These are phyloP conservation scores for Epistrophe grossulariae DNA, from an alignment of 2,888 invertebrate species.

Conservation along the genomic window DNA sequence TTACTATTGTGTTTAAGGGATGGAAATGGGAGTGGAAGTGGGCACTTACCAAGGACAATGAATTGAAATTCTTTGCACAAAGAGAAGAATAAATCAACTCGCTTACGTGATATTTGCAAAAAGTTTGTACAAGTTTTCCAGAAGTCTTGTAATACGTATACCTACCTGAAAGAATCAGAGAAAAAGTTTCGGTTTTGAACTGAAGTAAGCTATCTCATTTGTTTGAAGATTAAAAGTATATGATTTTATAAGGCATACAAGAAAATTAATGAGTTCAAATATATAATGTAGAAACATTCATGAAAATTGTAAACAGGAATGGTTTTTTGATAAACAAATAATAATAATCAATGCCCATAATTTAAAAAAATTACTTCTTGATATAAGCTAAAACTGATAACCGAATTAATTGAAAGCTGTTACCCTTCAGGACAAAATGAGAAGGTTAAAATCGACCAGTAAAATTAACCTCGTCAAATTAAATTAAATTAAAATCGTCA, in stretches of 20 bases:
- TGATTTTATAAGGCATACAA: background rate
- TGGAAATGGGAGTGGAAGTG: background rate
- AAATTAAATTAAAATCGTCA: too few relatives aligned
- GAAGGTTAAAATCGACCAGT: too few relatives aligned
- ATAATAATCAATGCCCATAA: too few relatives aligned
- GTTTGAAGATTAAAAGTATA: slow-evolving; percentile 36
- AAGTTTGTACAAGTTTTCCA: slow-evolving; percentile 58
- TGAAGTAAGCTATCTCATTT: slow-evolving; percentile 42
- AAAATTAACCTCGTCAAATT: too few relatives aligned
- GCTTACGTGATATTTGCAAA: slow-evolving; percentile 70
- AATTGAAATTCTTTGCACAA: slow-evolving; percentile 43
- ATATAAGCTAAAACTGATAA: too few relatives aligned
- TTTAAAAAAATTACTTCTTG: too few relatives aligned
- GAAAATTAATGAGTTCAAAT: too few relatives aligned
- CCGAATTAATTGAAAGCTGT: too few relatives aligned
- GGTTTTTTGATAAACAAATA: too few relatives aligned
- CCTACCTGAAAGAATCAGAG: slow-evolving; percentile 33
- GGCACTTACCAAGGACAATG: slow-evolving; percentile 45
- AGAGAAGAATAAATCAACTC: slow-evolving; percentile 53
- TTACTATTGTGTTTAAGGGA: slow-evolving; percentile 51
- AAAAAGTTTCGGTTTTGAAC: slow-evolving; percentile 23
- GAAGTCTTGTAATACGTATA: slow-evolving; percentile 35
- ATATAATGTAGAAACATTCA: too few relatives aligned
- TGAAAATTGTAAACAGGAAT: too few relatives aligned
- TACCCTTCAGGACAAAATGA: too few relatives aligned